phyloP scores from a whole-genome alignment of 2,113 vertebrate genomes.

The Corapipo altera region DNA sequence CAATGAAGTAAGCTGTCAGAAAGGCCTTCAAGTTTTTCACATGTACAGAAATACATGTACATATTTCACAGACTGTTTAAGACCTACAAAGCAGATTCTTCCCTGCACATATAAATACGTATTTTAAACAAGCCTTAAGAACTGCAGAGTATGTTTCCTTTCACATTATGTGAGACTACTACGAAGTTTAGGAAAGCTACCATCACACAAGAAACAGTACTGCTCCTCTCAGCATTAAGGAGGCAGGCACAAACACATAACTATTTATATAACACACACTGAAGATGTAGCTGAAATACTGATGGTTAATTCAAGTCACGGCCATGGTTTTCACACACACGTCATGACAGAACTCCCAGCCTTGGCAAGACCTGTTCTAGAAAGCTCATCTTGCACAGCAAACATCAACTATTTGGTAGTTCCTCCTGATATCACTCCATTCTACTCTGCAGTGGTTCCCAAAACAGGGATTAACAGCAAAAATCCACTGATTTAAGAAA shows the following conservation, averaged over 20 bases:
- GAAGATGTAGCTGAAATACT: background rate
- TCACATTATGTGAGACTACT: background rate
- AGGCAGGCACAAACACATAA: accelerated
- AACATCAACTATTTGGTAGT: accelerated
- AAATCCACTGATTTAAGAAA: background rate
- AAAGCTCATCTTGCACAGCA: background rate
- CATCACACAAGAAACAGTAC: accelerated
- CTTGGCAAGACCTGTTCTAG: background rate
- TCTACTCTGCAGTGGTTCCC: background rate
- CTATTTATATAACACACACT: accelerated
- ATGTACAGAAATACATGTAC: accelerated
- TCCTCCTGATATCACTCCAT: background rate
- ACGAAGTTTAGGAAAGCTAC: background rate
- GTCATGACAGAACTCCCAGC: accelerated
- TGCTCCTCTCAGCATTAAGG: accelerated
- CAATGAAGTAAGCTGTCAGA: background rate
- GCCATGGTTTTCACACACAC: accelerated
- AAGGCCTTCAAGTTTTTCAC: background rate
- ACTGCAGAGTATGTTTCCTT: background rate
- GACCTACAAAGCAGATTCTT: background rate
- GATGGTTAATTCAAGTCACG: background rate
- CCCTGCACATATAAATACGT: background rate
- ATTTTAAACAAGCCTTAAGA: background rate
- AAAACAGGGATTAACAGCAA: background rate
- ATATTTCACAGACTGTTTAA: background rate